Base-by-base conservation (phyloP, 37 sponge, comb jelly and placozoan species). In the Chondrilla cf. caribensis region DNA sequence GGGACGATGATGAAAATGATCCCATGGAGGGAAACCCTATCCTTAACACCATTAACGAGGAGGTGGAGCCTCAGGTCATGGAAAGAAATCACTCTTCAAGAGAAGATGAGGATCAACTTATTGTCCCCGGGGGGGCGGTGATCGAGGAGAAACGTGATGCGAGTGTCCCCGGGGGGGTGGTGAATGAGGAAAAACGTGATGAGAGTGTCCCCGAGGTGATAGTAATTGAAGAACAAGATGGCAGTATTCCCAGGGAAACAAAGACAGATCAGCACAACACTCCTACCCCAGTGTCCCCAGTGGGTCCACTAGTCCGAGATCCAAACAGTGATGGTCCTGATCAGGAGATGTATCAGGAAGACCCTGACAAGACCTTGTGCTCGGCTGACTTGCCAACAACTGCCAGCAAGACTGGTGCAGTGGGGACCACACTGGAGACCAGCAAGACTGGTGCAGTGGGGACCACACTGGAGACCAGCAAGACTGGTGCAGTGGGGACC, bases 1-100 rank as follows among this genome's bases (percentile, higher is more conserved):
- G 92, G 92, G 92, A 91, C 40, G 92, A 91, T 4, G 88, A 87
- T 6, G 67, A 78, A 0, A 79, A 78, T 21, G 87, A 78, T 38
- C 2, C 33, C 29, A 67, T 2, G 0, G 76, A 40, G 25, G 44
- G 25, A 1, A n/a, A 73, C n/a, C 44, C 38, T n/a, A 7, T 28
- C 6, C 25, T 29, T 29, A 62, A 62, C 22, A 6, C 64, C 6
- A n/a, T 28, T 29, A 62, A 62, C 25, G 25, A 39, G 1, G 76
- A 40, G 15, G 42, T 73, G 7, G 41, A 43, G 24, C 76, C 76
- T 43, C 76, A 73, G 43, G 41, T 24, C 38, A 73, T 73, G 76
- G 39, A n/a, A 18, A 32, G 76, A 37, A 73, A 73, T 37, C 31
- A 73, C 25, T n/a, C 41, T 18, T 25, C 22, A 11, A 6, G 6